Base-by-base conservation (phyloP, 2,113 vertebrate species). In the Platycercus adscitus region DNA sequence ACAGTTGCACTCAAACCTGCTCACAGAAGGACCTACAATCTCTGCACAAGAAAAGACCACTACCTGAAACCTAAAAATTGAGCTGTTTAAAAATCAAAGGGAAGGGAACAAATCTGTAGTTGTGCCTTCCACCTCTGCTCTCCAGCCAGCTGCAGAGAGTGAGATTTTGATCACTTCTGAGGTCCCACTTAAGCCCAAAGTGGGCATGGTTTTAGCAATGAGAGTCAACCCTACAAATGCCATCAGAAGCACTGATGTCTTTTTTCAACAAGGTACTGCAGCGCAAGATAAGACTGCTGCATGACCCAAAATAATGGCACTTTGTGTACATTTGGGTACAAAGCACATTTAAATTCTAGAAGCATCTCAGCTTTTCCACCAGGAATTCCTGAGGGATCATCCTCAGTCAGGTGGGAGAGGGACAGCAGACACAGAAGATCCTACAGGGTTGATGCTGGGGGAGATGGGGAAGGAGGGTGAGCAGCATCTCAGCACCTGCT, bases 361-460 rank as follows among this genome's bases (percentile, higher is more conserved):
- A 85, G 55, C 0, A 2, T 39, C 39, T 58, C 3, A 10, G 35
- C 47, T 72, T 94, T 91, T 73, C 44, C 71, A 73, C 31, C 56
- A 73, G 52, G 75, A 94, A 93, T 72, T 89, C 58, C 41, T 71
- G 19, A 25, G 43, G 28, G 68, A 50, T 91, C 17, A 66, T 31
- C 84, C 43, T n/a, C 35, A 71, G 33, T 81, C 53, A 76, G 41
- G 44, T 0, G 0, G 41, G 71, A 56, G 12, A 2, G 29, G 41
- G 31, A 55, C 66, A 88, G 66, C 35, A 88, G 56, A 64, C 11
- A 66, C 26, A 69, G 64, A 83, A 58, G 47, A 61, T 56, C 53
- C 18, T 56, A 35, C 11, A 17, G 33, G 41, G 41, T 7, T 20
- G 46, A 52, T 61, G 20, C 49, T 49, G 46, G 50, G 49, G 7